Base-by-base conservation (phyloP, 2,113 vertebrate genomes). In the Gorilla gorilla region DNA sequence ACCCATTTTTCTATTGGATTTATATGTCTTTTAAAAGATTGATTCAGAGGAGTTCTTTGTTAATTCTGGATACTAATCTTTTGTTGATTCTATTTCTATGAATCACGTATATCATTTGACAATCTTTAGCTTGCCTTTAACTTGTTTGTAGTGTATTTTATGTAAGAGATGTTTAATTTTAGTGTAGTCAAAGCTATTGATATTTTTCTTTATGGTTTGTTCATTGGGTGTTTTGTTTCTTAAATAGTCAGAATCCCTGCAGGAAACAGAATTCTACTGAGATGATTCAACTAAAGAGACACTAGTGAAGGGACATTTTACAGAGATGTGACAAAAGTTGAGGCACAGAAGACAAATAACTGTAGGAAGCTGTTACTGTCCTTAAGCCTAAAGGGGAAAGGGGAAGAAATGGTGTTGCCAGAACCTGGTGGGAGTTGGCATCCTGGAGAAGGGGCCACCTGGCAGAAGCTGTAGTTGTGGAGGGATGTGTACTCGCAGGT, bases 91-190 rank as follows among this genome's bases (percentile, higher is more conserved):
- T 61, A 43, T 91, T 72, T 90, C 30, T 68, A 43, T 93, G 57
- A 82, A 68, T 83, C 45, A 93, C 23, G 52, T 38, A 4, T 73
- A 84, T 80, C 23, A 96, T 82, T 94, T 14, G 2, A 87, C 22
- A 81, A 25, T 61, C 78, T 59, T 89, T 43, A 93, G 64, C 45
- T 96, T 94, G 82, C 52, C 35, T 97, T 96, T 90, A 43, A 70
- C 50, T 96, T 94, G 23, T 92, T 95, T 40, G 66, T 66, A 82
- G 57, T 85, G 32, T 79, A 85, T 89, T 86, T 93, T 96, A 8
- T 92, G 92, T 68, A 89, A 91, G 32, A 76, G 75, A 76, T 87
- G 27, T 80, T 97, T 97, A 94, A 89, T 89, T 95, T 96, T 92
- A 96, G 80, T 84, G 3, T 93, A 87, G 64, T 83, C 92, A 73